Base-by-base conservation (phyloP, 2,113 vertebrate species). In the Protobothrops mucrosquamatus region DNA sequence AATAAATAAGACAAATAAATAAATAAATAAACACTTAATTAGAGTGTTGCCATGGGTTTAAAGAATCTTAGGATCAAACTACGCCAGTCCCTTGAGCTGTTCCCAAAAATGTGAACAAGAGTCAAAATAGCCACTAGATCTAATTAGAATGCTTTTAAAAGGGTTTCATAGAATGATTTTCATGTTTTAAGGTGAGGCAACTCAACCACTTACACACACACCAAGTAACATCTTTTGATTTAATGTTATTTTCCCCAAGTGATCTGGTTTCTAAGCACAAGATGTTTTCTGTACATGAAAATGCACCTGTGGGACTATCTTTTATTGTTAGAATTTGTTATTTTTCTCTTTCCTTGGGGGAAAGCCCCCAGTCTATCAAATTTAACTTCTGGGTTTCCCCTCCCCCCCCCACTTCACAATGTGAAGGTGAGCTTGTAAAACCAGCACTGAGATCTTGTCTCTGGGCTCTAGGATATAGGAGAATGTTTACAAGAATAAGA, bases 391-490 rank as follows among this genome's bases (percentile, higher is more conserved):
- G 43, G 55, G 6, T 92, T 85, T 52, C 64, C 61, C 26, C 0
- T 1, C 0, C 4, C 12, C 29, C 29, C 4, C 94, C 87, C 92
- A 2, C 64, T 93, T 34, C 48, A 94, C 0, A 7, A 20, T 52
- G 57, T 55, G 94, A 94, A 96, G 89, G 90, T 93, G n/a, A 95
- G 56, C 69, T 91, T 23, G 0, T 87, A 96, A 56, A 20, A 91
- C 93, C 94, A 95, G 93, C 93, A 94, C 91, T 95, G 89, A 93
- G 92, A 89, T 95, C 94, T 96, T 93, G 94, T 94, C 93, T 95
- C 92, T 81, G 91, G 94, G 89, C 81, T 96, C 91, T 56, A 93
- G 95, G 94, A 93, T 96, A 9, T 91, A 93, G 89, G 34, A 95
- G 20, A 64, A 51, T 93, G 85, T 29, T 89, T 88, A 95, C 92